Evolutionary conservation across 2,888 invertebrate species (phyloP).

Genomic region (Eugnorisma glareosa): DNA sequence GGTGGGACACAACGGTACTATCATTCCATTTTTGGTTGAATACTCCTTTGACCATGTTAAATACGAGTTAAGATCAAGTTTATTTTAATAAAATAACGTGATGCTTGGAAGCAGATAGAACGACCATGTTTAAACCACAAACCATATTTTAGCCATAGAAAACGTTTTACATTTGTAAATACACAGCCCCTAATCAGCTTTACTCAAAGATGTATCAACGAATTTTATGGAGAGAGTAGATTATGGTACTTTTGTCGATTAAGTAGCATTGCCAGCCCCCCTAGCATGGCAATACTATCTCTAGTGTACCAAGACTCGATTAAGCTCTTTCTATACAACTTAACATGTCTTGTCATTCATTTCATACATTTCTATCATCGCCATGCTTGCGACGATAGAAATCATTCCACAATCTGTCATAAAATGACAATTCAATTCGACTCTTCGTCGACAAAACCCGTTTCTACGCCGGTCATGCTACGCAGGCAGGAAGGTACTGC

Average conservation of each 20-base stretch:
- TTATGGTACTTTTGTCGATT: not conserved
- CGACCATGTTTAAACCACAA: too few species aligned
- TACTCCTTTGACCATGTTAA: not conserved
- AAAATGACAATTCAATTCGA: too few species aligned
- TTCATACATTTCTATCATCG: too few species aligned
- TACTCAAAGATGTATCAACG: not conserved
- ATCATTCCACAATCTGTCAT: too few species aligned
- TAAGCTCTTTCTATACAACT: too few species aligned
- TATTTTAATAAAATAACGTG: not conserved
- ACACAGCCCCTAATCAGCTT: not conserved
- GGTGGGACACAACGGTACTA: not conserved
- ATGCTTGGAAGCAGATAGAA: not conserved
- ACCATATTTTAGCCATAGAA: not conserved
- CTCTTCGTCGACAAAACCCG: too few species aligned
- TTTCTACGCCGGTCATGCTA: too few species aligned
- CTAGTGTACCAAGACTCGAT: too few species aligned
- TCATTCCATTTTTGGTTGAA: not conserved
- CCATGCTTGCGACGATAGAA: too few species aligned
- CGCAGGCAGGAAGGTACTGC: not conserved
- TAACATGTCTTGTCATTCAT: too few species aligned
- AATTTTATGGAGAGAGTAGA: not conserved
- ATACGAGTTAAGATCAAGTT: not conserved
- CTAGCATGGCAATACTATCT: too few species aligned
- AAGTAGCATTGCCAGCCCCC: not conserved
- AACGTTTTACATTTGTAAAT: not conserved